Evolutionary conservation across 2,797 vertebrate species (phyloP).

Genomic region (Danio kyathit): DNA sequence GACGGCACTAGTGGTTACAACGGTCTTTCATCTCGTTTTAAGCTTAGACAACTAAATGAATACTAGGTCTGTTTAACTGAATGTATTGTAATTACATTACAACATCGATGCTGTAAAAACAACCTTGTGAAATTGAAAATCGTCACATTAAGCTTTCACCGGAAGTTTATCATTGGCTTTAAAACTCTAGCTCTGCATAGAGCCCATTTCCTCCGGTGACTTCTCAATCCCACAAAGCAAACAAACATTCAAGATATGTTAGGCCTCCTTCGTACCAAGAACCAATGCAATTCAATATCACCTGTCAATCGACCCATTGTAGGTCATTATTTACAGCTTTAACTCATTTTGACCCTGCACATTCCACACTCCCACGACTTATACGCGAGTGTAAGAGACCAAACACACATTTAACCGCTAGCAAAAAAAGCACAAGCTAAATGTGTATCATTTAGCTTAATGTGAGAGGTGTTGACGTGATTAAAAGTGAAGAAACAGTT

Average conservation of each 20-base stretch:
- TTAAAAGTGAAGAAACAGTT: background rate
- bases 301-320: constrained; percentile 66
- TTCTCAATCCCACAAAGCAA: constrained; percentile 57
- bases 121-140: no score
- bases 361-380: constrained; percentile 25
- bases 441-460: background rate
- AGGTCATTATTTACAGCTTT: constrained; percentile 60
- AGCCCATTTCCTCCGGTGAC: constrained; percentile 52
- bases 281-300: constrained; percentile 57
- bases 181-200: no score
- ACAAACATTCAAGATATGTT: constrained; percentile 55
- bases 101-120: no score
- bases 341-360: constrained; percentile 51
- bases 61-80: no score
- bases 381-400: background rate
- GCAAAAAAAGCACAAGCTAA: background rate
- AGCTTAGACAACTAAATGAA: no score
- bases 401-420: background rate
- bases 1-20: no score
- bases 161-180: no score
- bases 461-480: background rate
- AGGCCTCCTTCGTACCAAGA: constrained; percentile 49
- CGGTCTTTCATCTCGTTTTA: no score
- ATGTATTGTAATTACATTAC: no score
- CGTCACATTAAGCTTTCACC: no score